Percentiles rank a stretch among this genome's conserved stretches.
Conservation (phyloP, 1,140 invertebrate species). For the Achatina immaculata region DNA sequence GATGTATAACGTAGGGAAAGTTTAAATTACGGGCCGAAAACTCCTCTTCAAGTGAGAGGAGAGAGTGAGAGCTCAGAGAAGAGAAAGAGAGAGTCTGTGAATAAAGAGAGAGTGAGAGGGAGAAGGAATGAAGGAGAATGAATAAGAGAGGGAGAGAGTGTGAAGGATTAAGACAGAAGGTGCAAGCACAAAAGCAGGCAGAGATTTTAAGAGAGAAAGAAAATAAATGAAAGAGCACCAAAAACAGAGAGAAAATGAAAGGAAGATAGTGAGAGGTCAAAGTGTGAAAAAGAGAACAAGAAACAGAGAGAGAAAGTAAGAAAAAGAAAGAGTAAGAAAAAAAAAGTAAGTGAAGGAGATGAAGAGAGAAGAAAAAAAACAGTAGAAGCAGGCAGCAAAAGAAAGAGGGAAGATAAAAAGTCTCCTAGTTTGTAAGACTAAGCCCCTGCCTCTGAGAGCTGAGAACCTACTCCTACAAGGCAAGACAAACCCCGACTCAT, state of each 20-base stretch:
- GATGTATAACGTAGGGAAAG: no score
- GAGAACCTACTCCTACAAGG: no score
- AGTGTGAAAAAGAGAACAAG: background rate
- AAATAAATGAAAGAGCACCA: background rate
- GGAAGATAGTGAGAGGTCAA: no score
- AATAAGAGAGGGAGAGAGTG: background rate
- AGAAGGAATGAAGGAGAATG: background rate
- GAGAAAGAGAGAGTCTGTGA: background rate
- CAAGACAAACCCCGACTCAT: no score
- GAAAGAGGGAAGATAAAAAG: no score
- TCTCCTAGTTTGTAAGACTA: no score
- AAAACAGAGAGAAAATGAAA: background rate
- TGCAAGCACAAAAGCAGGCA: background rate
- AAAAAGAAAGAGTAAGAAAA: background rate
- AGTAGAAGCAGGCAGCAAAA: background rate
- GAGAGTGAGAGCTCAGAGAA: no score
- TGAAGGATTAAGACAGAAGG: no score
- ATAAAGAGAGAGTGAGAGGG: background rate
- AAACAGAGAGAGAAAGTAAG: background rate
- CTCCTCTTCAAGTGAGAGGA: no score
- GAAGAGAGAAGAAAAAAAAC: conserved; percentile 9
- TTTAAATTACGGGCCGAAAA: no score
- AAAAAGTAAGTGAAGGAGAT: background rate
- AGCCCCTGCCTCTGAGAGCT: no score
- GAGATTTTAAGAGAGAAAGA: background rate